Evolutionary conservation across 2,797 vertebrate genomes (phyloP).

Genomic region (Helicolenus hilgendorfi): DNA sequence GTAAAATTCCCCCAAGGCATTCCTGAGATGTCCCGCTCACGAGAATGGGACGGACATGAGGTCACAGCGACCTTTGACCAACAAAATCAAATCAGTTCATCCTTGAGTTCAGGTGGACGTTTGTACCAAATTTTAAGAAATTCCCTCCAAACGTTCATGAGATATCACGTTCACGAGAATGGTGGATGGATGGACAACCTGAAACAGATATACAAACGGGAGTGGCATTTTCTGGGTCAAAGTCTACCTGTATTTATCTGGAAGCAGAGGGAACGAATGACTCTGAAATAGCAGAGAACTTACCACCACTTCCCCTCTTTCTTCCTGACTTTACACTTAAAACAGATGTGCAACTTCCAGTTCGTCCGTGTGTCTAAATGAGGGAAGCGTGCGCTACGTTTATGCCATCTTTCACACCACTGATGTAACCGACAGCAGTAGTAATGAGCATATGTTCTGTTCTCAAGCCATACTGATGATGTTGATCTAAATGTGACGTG

Average conservation of each 20-base stretch:
- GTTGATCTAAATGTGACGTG: neutral
- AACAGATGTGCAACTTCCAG: neutral
- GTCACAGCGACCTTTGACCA: too few relatives aligned
- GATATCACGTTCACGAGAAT: too few relatives aligned
- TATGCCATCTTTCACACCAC: neutral
- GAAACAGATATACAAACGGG: neutral
- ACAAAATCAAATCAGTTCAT: neutral
- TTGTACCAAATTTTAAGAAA: too few relatives aligned
- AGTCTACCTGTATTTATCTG: neutral
- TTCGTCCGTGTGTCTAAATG: neutral
- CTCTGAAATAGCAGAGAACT: neutral
- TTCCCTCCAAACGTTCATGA: too few relatives aligned
- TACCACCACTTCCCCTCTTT: neutral
- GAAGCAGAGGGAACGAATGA: neutral
- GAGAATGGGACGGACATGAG: too few relatives aligned
- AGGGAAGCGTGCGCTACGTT: neutral
- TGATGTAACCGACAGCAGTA: neutral
- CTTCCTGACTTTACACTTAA: neutral
- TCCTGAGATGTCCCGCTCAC: neutral
- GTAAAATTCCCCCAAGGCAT: neutral
- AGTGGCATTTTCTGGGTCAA: neutral
- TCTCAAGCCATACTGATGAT: neutral
- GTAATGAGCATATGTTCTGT: neutral
- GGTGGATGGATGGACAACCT: neutral
- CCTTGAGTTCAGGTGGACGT: neutral